These are phyloP conservation scores for Drosophila meridionalis DNA, from an alignment of 2,888 invertebrate species.

Conservation along the genomic window DNA sequence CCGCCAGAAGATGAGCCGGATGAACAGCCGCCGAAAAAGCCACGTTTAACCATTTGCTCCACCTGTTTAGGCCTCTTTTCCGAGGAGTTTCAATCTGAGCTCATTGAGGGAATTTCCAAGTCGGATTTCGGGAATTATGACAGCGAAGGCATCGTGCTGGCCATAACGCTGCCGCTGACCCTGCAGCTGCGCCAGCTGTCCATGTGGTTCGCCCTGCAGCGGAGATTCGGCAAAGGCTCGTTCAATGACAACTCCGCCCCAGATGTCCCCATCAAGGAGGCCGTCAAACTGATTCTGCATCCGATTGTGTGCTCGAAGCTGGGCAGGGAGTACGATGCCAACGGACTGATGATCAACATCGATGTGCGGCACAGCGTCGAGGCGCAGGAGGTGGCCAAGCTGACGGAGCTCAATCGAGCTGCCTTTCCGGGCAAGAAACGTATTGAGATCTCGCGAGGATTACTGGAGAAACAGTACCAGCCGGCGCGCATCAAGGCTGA, in stretches of 20 bases:
- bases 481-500: constrained; percentile 86
- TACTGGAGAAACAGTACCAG: constrained; percentile 87
- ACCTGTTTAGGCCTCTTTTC: constrained; percentile 91
- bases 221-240: constrained; percentile 86
- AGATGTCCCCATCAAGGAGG: constrained; percentile 90
- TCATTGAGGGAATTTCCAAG: constrained; percentile 86
- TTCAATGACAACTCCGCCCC: constrained; percentile 83
- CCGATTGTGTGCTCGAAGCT: constrained; percentile 87
- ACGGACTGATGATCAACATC: constrained; percentile 86
- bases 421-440: constrained; percentile 76
- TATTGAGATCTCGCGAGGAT: constrained; percentile 88
- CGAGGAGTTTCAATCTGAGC: constrained; percentile 86
- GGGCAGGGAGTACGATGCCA: constrained; percentile 86
- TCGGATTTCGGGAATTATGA: constrained; percentile 87
- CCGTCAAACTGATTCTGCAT: constrained; percentile 91
- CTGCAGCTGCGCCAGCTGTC: constrained; percentile 89
- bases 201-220: constrained; percentile 87
- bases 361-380: constrained; percentile 86
- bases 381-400: constrained; percentile 87
- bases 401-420: constrained; percentile 73
- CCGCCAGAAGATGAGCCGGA: not conserved
- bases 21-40: constrained; percentile 83
- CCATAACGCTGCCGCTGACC: constrained; percentile 90
- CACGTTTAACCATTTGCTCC: constrained; percentile 87
- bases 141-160: constrained; percentile 88